These are phyloP conservation scores for Blera fallax DNA, from an alignment of 2,888 invertebrate genomes.

Conservation along the genomic window DNA sequence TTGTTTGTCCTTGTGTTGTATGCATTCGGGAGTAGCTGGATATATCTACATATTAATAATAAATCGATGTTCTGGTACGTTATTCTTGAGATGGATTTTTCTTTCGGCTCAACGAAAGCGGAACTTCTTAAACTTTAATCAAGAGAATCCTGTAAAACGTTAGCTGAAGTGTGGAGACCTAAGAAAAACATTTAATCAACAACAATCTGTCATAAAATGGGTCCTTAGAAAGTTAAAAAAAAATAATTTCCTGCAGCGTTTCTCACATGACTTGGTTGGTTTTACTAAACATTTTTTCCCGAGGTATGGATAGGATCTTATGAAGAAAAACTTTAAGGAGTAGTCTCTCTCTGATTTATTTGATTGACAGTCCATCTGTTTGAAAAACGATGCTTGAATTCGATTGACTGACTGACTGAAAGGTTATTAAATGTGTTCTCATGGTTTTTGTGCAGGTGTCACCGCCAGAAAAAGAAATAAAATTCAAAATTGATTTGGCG, in stretches of 20 bases:
- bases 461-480: not conserved
- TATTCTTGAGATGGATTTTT: constrained; percentile 1
- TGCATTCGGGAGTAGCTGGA: constrained; percentile 1
- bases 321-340: not conserved
- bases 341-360: not conserved
- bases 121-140: not conserved
- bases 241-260: not conserved
- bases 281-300: not conserved
- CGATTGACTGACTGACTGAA: constrained; percentile 29
- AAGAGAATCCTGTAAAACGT: too few relatives aligned
- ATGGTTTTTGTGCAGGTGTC: constrained; percentile 9
- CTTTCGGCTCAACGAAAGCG: not conserved
- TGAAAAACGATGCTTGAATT: not conserved
- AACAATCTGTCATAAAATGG: too few relatives aligned
- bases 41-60: not conserved
- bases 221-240: not conserved
- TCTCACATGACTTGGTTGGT: not conserved
- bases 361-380: constrained; percentile 52
- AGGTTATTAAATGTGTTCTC: constrained; percentile 16
- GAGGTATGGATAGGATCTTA: not conserved
- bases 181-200: too few relatives aligned
- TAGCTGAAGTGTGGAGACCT: too few relatives aligned
- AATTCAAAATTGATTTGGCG: not conserved
- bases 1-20: constrained; percentile 37
- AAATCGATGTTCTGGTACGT: not conserved